Base-by-base conservation (phyloP, 1,140 invertebrate genomes). In the Fopius arisanus region DNA sequence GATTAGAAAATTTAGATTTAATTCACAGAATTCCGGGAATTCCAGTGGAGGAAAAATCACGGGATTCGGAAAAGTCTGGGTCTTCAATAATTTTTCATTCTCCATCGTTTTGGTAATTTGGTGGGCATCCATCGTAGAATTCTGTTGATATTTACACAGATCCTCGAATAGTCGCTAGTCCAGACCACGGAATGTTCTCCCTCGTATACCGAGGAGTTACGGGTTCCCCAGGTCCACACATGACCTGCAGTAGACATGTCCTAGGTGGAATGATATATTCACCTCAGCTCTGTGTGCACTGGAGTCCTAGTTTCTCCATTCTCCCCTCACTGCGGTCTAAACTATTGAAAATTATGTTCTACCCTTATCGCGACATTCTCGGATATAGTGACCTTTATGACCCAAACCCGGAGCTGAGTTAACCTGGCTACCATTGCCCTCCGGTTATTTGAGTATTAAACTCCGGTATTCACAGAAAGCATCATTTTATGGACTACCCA, bases 221-320 rank as follows among this genome's bases (percentile, higher is more conserved):
- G 79, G 78, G 69, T 74, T 74, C 33, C 70, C 71, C 62, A 65
- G 78, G 78, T 73, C 80, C 75, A 28, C 37, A 68, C 76, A 75
- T 69, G 75, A 81, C 74, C 78, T 80, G 75, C 75, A 72, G 68
- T 71, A 76, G 77, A 82, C 80, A 76, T 79, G 76, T 81, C 67
- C 67, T 71, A 70, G 16, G n/a, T 2, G n/a, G 48, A 54, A 71
- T 84, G 78, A 82, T 84, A 84, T 83, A 81, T 68, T 68, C 67
- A 26, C 54, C 62, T 26, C 62, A 33, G 70, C 68, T 59, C 37
- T 16, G 51, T 31, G 41, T 65, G 26, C 62, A 70, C n/a, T 41
- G 31, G 67, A 62, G 63, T 59, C 31, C 7, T 14, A 14, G 16
- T 23, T 67, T 37, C 31, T 71, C 41, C 31, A 33, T 66, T 62